Evolutionary conservation across 2,888 invertebrate species (phyloP).

Genomic region (Tanypteryx hageni): DNA sequence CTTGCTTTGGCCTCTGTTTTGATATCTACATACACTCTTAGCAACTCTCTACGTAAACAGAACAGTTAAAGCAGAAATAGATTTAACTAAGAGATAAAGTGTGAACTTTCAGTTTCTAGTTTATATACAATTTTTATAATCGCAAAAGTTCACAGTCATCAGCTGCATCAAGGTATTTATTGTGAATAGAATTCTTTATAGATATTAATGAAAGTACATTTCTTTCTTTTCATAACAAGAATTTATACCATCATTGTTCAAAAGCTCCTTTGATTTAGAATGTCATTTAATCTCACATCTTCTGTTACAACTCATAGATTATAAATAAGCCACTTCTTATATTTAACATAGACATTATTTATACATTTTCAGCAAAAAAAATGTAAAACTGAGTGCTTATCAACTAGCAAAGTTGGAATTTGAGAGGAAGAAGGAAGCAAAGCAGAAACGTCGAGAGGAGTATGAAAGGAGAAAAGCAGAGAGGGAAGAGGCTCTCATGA

Average conservation of each 20-base stretch:
- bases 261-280: background rate
- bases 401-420: constrained; percentile 78
- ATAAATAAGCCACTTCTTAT: too few species aligned
- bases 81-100: too few species aligned
- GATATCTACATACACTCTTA: too few species aligned
- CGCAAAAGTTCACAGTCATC: too few species aligned
- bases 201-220: background rate
- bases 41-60: too few species aligned
- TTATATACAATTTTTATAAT: too few species aligned
- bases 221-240: background rate
- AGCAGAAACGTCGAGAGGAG: constrained; percentile 77
- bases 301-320: background rate
- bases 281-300: background rate
- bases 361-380: constrained; percentile 64
- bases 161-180: too few species aligned
- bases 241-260: background rate
- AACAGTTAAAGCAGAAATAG: too few species aligned
- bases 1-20: too few species aligned
- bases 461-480: constrained; percentile 77
- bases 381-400: constrained; percentile 75
- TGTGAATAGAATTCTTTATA: background rate
- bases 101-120: too few species aligned
- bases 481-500: constrained; percentile 80
- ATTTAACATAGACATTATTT: background rate
- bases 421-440: constrained; percentile 78